Base-by-base conservation (phyloP, 2,888 invertebrate species). In the Mesoligia furuncula region DNA sequence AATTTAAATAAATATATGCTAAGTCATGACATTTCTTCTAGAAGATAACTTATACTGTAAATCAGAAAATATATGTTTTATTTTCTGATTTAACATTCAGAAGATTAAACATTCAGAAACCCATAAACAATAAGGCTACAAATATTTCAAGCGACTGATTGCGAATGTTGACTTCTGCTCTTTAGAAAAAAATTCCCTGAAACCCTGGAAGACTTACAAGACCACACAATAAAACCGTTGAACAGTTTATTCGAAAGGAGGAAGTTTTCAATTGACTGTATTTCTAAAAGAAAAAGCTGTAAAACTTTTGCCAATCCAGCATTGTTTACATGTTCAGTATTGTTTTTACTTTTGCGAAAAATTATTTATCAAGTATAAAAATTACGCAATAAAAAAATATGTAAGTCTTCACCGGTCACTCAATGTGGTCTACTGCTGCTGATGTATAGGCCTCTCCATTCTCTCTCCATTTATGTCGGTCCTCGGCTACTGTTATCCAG, bases 191-290 rank as follows among this genome's bases (percentile, higher is more conserved):
- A n/a, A 20, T n/a, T n/a, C n/a, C n/a, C n/a, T n/a, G n/a, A n/a
- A n/a, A 31, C 7, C 7, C 15, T 51, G 17, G 20, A 61, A 77
- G 59, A 17, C 59, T 61, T 79, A 69, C 17, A 61, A 45, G 15
- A 31, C 17, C 11, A 54, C 31, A 80, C 11, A 80, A 62, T 9
- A 75, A 45, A 75, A 11, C 31, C 39, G 17, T 27, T 70, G 31
- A 17, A n/a, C 36, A 1, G 8, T 13, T n/a, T 59, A 48, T 48
- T 36, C n/a, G n/a, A 54, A 54, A 42, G 13, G 7, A 27, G 8
- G 5, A 80, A 71, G n/a, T 62, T 71, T 54, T 15, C 39, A 11
- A 61, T n/a, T 42, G 8, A 31, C n/a, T 65, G 17, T 42, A 20
- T 36, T 45, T 15, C 42, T 45, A 11, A 31, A 45, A 54, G 6